A percentile compares a stretch with the other conserved stretches of the same genome.
phyloP scores from a whole-genome alignment of 2,113 vertebrate genomes.

The Notechis scutatus region DNA sequence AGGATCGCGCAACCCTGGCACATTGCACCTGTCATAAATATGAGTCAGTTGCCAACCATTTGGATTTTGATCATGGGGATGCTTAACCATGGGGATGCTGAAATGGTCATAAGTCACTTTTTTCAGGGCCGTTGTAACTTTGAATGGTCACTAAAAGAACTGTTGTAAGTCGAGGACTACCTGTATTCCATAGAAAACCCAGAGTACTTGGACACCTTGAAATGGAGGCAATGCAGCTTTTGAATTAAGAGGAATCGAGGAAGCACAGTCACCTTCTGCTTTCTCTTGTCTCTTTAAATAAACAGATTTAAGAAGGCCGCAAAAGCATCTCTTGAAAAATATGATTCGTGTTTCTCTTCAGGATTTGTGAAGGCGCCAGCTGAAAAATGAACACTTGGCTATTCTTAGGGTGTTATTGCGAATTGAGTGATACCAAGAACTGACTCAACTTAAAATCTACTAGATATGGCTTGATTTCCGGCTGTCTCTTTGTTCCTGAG shows the following conservation, averaged over 20 bases:
- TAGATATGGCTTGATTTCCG: constrained; percentile 1
- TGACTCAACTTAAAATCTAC: constrained; percentile 17
- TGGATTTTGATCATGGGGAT: background rate
- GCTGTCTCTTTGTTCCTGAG: background rate
- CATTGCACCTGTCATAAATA: background rate
- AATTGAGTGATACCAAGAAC: constrained; percentile 14
- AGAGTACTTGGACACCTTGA: background rate
- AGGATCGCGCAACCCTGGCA: background rate
- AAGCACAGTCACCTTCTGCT: background rate
- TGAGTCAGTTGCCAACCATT: background rate
- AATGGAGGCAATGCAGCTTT: background rate
- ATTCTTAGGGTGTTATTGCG: background rate
- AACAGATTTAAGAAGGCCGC: background rate
- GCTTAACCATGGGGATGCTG: background rate
- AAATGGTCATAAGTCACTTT: background rate
- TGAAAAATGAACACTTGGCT: background rate
- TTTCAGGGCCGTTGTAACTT: background rate
- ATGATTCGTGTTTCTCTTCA: constrained; percentile 11
- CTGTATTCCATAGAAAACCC: background rate
- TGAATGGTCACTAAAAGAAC: background rate
- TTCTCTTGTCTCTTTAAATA: background rate
- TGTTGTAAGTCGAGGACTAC: background rate
- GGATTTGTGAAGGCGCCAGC: background rate
- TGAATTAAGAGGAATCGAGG: background rate
- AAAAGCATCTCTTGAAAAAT: background rate